Evolutionary conservation across 2,797 vertebrate species (phyloP).

Genomic region (Acridotheres tristis): DNA sequence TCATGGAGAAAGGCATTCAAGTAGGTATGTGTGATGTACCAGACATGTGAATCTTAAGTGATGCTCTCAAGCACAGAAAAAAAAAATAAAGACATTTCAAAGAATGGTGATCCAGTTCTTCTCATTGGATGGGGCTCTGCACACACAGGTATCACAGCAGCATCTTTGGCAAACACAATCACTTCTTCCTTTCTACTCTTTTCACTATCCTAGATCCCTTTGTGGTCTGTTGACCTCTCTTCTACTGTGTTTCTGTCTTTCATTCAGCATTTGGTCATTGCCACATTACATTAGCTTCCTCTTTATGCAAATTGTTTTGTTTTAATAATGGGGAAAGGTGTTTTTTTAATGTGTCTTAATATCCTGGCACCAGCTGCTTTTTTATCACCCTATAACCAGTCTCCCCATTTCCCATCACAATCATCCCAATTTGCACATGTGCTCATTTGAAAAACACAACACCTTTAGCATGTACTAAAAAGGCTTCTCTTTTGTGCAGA

Average conservation of each 20-base stretch:
- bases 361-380: background rate
- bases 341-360: background rate
- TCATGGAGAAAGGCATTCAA: constrained; percentile 23
- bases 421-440: background rate
- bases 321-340: background rate
- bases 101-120: background rate
- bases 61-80: background rate
- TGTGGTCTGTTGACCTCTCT: background rate
- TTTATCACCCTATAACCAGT: background rate
- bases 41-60: constrained; percentile 40
- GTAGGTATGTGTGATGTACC: constrained; percentile 29
- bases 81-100: background rate
- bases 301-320: background rate
- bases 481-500: background rate
- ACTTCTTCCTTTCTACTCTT: background rate
- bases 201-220: background rate
- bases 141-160: background rate
- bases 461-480: background rate
- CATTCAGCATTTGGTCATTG: background rate
- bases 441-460: background rate
- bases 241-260: background rate
- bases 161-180: background rate
- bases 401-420: background rate
- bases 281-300: background rate
- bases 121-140: background rate